Evolutionary conservation across 2,797 vertebrate genomes (phyloP), one percentile per base, ranked within the genome.

Genomic region (Hydrolagus colliei): DNA sequence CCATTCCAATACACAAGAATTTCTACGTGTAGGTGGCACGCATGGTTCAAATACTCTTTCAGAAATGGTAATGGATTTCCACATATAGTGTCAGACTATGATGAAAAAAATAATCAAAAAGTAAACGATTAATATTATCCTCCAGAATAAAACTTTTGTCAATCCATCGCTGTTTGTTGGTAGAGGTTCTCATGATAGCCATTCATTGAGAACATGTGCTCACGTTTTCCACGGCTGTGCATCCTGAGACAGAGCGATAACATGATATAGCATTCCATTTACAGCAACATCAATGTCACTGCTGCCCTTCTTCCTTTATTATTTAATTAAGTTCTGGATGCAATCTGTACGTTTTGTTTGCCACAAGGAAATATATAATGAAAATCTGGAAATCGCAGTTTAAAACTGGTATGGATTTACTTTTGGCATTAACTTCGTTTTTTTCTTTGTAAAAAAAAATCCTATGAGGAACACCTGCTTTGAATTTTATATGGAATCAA

Each of bases 241-340:
- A 27, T 12, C 22, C 65, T 16, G 61, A 80, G 77, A 65, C 61
- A 13, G 77, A 32, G 59, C 61, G 12, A 27, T 14, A 22, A 80
- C 61, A 80, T 59, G 77, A 80, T 80, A 80, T 80, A 80, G 65
- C 65, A 13, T 80, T 62, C 77, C 78, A 27, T 65, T 80, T 14
- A 35, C 13, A 80, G n/a, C 22, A 7, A 35, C 20, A 52, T 80
- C 67, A 59, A 32, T 67, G 62, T 80, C 41, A 52, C 62, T 65
- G 14, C 62, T 80, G 27, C 27, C 12, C 11, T 14, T 80, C 59
- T 27, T 67, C 78, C 78, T 80, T 62, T 65, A 32, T 27, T 16
- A 32, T 80, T 80, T 80, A 61, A 80, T 67, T 80, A 22, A 13
- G 16, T 61, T 18, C 22, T 80, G 62, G 22, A 32, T 67, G n/a